Percentiles rank a stretch among this genome's conserved stretches.
These are phyloP conservation scores for Ciconia boyciana DNA, from an alignment of 2,113 vertebrate genomes.

Conservation along the genomic window DNA sequence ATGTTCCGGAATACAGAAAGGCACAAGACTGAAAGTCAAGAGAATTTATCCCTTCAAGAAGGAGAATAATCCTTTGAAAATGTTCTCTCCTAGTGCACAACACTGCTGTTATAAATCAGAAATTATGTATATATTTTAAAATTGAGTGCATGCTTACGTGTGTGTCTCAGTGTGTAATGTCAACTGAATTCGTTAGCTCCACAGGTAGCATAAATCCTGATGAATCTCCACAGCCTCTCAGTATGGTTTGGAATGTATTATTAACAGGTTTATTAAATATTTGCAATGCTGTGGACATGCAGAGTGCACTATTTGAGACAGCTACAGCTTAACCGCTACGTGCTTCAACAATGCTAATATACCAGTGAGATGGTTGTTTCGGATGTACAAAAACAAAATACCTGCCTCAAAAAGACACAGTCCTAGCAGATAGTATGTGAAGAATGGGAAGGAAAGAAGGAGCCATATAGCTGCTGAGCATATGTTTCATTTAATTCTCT, in stretches of 20 bases:
- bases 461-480: not conserved
- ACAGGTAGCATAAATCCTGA: constrained; percentile 33
- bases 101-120: not conserved
- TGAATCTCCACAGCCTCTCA: not conserved
- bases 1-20: not conserved
- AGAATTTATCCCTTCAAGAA: constrained; percentile 9
- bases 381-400: not conserved
- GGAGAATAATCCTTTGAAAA: constrained; percentile 12
- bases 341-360: not conserved
- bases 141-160: not conserved
- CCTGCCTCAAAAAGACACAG: not conserved
- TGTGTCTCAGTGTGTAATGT: not conserved
- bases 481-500: not conserved
- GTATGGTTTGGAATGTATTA: not conserved
- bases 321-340: not conserved
- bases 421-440: not conserved
- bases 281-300: not conserved
- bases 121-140: not conserved
- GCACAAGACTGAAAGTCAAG: not conserved
- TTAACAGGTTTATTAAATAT: constrained; percentile 42
- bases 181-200: not conserved
- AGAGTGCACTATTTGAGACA: not conserved
- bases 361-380: not conserved
- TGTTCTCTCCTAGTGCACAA: not conserved
- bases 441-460: not conserved